Conservation (phyloP, 2,797 vertebrate genomes). For the Podarcis lilfordi region DNA sequence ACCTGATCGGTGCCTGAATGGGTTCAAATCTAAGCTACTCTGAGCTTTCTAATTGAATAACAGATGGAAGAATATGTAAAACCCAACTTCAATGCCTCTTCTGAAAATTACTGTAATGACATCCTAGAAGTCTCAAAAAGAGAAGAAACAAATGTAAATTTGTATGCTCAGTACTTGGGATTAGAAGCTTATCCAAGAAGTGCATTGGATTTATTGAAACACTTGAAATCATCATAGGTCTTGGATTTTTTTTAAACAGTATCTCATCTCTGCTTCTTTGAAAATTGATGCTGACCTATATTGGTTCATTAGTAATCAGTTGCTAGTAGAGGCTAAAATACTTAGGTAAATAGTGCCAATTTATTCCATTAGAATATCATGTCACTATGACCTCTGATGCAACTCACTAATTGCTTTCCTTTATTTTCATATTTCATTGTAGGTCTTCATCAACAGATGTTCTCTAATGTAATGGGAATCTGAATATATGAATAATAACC, state of each 20-base stretch:
- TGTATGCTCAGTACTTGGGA: not conserved
- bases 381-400: not conserved
- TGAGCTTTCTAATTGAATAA: not conserved
- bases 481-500: slow-evolving; percentile 1
- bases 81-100: not conserved
- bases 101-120: not conserved
- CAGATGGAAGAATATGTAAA: not conserved
- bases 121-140: not conserved
- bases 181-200: not conserved
- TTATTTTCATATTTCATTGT: slow-evolving; percentile 9
- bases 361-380: not conserved
- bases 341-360: not conserved
- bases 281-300: not conserved
- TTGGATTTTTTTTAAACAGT: not conserved
- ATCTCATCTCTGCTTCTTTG: not conserved
- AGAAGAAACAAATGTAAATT: not conserved
- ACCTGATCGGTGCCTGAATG: not conserved
- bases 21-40: not conserved
- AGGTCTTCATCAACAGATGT: not conserved
- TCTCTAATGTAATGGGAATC: not conserved
- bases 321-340: not conserved
- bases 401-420: not conserved
- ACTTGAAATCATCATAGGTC: not conserved
- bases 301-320: not conserved
- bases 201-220: not conserved